phyloP scores from a whole-genome alignment of 92 coral and sea anemone genomes.

The Zoanthus gigantus region DNA sequence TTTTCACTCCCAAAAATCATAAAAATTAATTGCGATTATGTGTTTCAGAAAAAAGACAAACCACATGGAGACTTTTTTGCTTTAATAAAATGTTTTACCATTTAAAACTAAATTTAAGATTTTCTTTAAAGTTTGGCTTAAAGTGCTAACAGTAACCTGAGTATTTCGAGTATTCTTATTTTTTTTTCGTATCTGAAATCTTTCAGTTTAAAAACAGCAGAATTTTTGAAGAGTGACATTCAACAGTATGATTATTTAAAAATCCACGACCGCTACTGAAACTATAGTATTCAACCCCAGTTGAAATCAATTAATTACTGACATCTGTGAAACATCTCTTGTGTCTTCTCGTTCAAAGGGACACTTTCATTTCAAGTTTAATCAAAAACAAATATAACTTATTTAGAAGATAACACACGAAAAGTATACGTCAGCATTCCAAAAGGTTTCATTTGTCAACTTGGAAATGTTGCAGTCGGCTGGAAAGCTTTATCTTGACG shows the following conservation, averaged over 20 bases:
- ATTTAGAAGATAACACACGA: slow-evolving; percentile 2
- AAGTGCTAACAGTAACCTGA: neutral
- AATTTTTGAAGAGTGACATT: no score
- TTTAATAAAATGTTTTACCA: neutral
- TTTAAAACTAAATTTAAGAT: neutral
- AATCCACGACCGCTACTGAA: neutral
- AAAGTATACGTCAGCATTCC: neutral
- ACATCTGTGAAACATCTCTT: neutral
- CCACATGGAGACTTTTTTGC: neutral
- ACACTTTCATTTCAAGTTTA: neutral
- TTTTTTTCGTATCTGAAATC: no score
- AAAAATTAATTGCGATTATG: neutral
- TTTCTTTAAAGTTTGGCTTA: neutral
- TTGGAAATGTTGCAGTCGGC: neutral
- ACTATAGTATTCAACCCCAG: neutral
- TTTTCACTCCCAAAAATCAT: no score
- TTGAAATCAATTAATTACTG: neutral
- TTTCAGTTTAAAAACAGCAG: no score
- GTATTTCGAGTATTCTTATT: no score
- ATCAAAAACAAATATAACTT: neutral
- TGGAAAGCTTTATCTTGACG: neutral
- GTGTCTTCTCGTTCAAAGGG: neutral
- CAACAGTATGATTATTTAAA: no score
- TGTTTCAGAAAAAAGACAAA: neutral
- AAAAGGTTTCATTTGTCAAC: neutral